A percentile compares a stretch with the other conserved stretches of the same genome.
phyloP scores from a whole-genome alignment of 2,113 vertebrate species.

The Sminthopsis crassicaudata region DNA sequence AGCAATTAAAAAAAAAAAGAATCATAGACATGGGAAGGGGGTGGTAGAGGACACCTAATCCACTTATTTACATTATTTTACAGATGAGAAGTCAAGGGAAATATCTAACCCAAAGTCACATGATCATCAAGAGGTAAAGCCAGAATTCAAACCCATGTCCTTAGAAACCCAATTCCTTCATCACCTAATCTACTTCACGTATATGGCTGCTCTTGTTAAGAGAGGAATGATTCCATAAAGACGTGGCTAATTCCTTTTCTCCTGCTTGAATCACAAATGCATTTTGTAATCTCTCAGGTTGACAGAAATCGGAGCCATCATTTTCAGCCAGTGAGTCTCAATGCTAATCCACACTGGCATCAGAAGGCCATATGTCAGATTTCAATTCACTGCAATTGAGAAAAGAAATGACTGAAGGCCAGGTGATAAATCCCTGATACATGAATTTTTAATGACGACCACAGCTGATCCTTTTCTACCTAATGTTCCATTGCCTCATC shows the following conservation, averaged over 20 bases:
- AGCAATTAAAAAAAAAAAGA: not conserved
- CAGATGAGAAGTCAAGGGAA: not conserved
- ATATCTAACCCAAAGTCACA: not conserved
- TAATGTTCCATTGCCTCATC: not conserved
- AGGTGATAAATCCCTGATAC: slow-evolving; percentile 46
- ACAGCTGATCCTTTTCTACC: slow-evolving; percentile 28
- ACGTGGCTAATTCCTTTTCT: not conserved
- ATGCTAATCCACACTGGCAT: slow-evolving; percentile 9
- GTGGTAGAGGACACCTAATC: not conserved
- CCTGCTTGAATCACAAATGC: not conserved
- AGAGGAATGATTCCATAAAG: not conserved
- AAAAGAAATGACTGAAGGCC: slow-evolving; percentile 23
- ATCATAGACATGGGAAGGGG: not conserved
- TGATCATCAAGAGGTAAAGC: not conserved
- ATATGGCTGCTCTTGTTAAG: not conserved
- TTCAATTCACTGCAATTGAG: not conserved
- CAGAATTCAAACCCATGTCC: not conserved
- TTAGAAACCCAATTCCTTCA: not conserved
- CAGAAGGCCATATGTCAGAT: slow-evolving; percentile 40
- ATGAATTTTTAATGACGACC: slow-evolving; percentile 13
- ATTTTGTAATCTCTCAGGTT: not conserved
- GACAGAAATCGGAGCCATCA: slow-evolving; percentile 10
- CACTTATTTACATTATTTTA: not conserved
- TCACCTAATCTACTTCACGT: not conserved
- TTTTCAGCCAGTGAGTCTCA: slow-evolving; percentile 8